phyloP scores from a whole-genome alignment of 2,888 invertebrate species.

The Glaucopsyche alexis region DNA sequence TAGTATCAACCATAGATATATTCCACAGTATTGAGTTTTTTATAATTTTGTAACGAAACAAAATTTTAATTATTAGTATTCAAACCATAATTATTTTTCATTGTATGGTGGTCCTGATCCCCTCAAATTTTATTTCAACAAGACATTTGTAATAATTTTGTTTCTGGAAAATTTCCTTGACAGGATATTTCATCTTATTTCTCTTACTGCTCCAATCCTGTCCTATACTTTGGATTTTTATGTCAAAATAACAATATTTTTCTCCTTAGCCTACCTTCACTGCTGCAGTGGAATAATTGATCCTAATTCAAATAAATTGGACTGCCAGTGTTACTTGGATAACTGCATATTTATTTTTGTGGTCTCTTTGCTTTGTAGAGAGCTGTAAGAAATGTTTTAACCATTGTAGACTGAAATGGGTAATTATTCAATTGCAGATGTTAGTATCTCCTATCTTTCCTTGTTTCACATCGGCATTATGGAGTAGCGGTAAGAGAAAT shows the following conservation, averaged over 20 bases:
- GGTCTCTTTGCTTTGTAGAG: constrained; percentile 60
- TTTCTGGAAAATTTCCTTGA: constrained; percentile 75
- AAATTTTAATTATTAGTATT: not conserved
- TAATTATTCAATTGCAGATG: constrained; percentile 78
- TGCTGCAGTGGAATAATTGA: constrained; percentile 79
- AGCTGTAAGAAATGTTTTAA: constrained; percentile 80
- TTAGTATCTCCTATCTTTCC: constrained; percentile 59
- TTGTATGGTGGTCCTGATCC: constrained; percentile 33
- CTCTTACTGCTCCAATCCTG: constrained; percentile 64
- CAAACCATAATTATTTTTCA: not conserved
- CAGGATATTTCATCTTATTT: constrained; percentile 70
- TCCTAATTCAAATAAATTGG: constrained; percentile 56
- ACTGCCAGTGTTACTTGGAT: constrained; percentile 59
- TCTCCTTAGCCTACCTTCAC: constrained; percentile 71
- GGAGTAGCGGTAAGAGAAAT: constrained; percentile 67
- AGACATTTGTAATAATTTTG: constrained; percentile 41
- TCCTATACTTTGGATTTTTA: constrained; percentile 46
- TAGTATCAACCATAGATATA: too few relatives aligned
- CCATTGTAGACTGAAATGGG: constrained; percentile 74
- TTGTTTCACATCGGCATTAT: constrained; percentile 49
- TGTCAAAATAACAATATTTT: constrained; percentile 60
- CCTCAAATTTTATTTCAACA: constrained; percentile 19
- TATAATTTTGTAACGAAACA: not conserved
- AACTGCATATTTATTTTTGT: constrained; percentile 51
- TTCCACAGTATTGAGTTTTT: not conserved